Percentiles rank a stretch among this genome's conserved stretches.
These are phyloP conservation scores for Diorhabda sublineata DNA, from an alignment of 1,140 invertebrate genomes.

Conservation along the genomic window DNA sequence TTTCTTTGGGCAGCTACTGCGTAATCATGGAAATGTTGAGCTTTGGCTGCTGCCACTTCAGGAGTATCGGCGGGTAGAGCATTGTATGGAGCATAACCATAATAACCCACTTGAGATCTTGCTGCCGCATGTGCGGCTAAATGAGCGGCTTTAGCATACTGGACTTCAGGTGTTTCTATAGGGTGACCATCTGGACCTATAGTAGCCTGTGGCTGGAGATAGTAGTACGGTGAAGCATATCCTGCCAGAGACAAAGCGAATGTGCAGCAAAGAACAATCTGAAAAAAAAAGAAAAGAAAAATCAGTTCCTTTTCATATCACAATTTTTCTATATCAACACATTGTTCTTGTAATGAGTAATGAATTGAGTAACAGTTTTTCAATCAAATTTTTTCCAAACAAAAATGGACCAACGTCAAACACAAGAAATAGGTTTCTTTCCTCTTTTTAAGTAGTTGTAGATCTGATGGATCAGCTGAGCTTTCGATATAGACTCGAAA, in stretches of 20 bases:
- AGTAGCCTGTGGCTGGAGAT: constrained; percentile 34
- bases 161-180: constrained; percentile 57
- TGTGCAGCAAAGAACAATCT: constrained; percentile 39
- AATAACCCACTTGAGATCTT: constrained; percentile 32
- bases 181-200: constrained; percentile 40
- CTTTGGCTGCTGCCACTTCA: constrained; percentile 61
- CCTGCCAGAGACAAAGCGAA: constrained; percentile 34
- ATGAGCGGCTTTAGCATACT: constrained; percentile 56
- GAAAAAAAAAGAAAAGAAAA: constrained; percentile 16
- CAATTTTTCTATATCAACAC: too few relatives aligned
- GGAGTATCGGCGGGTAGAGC: constrained; percentile 59
- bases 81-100: constrained; percentile 40
- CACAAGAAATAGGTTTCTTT: too few relatives aligned
- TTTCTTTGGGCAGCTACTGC: constrained; percentile 53
- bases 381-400: too few relatives aligned
- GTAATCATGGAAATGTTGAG: constrained; percentile 57
- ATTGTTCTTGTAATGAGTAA: too few relatives aligned
- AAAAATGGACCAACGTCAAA: too few relatives aligned
- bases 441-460: too few relatives aligned
- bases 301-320: too few relatives aligned
- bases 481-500: too few relatives aligned
- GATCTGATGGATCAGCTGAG: too few relatives aligned
- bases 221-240: constrained; percentile 19
- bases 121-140: constrained; percentile 53
- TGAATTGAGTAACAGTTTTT: too few relatives aligned